A percentile compares a stretch with the other conserved stretches of the same genome.
Conservation (phyloP, 2,113 vertebrate genomes). For the Lathamus discolor region DNA sequence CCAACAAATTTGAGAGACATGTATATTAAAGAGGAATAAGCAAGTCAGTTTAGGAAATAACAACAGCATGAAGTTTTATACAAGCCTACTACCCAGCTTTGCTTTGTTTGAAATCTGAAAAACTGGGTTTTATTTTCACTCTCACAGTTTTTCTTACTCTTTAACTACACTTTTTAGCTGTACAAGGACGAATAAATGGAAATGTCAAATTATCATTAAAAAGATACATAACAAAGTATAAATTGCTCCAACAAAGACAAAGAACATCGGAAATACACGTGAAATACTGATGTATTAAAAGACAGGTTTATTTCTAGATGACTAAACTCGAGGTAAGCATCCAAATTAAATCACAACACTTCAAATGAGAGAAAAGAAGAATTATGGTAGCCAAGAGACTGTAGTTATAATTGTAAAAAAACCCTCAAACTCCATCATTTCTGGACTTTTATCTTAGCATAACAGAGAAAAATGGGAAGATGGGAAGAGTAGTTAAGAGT, state of each 20-base stretch:
- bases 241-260: neutral
- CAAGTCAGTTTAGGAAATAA: neutral
- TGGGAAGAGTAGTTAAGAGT: neutral
- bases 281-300: neutral
- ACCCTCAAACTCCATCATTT: neutral
- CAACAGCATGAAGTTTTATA: neutral
- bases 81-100: neutral
- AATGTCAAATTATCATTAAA: neutral
- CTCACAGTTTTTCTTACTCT: neutral
- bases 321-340: neutral
- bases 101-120: neutral
- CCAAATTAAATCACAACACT: neutral
- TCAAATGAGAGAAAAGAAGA: neutral
- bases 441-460: neutral
- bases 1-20: neutral
- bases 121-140: neutral
- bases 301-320: neutral
- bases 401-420: neutral
- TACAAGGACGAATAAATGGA: neutral
- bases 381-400: neutral
- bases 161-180: neutral
- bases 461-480: neutral
- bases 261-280: neutral
- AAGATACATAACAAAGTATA: neutral
- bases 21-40: neutral